These are phyloP conservation scores for Rhodeus uyekii DNA, from an alignment of 2,797 vertebrate species.

Conservation along the genomic window DNA sequence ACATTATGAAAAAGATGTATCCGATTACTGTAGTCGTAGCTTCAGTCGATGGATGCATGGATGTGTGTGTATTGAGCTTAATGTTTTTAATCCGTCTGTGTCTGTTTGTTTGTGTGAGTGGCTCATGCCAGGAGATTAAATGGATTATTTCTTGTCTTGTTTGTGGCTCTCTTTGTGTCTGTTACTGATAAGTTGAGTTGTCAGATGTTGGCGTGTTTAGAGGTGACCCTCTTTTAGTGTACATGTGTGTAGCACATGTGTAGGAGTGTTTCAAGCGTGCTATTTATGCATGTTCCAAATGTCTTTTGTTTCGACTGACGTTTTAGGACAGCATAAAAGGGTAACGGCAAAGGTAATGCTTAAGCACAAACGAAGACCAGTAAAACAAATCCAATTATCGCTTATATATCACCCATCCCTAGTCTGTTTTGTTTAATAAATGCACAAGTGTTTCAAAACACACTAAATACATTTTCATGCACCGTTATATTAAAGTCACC, in stretches of 20 bases:
- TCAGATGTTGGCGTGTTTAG: slow-evolving; percentile 24
- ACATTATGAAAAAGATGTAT: not conserved
- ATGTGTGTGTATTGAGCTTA: slow-evolving; percentile 26
- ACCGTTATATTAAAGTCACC: not conserved
- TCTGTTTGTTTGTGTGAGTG: not conserved
- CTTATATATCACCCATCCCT: too few relatives aligned
- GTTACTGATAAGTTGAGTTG: slow-evolving; percentile 25
- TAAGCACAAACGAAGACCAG: not conserved
- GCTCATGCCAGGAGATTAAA: slow-evolving; percentile 18
- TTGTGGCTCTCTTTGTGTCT: slow-evolving; percentile 18
- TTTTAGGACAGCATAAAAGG: not conserved
- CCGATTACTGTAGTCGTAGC: not conserved
- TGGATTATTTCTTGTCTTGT: slow-evolving; percentile 33
- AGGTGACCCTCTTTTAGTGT: slow-evolving; percentile 25
- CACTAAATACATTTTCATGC: not conserved
- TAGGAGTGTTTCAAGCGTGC: slow-evolving; percentile 1
- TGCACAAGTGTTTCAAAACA: not conserved
- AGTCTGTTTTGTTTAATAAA: not conserved
- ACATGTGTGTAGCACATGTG: not conserved
- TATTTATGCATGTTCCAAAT: not conserved
- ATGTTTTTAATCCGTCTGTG: not conserved
- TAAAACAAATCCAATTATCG: not conserved
- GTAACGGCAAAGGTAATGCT: not conserved
- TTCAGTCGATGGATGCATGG: slow-evolving; percentile 16
- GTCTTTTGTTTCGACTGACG: not conserved